Percentiles rank a stretch among this genome's conserved stretches.
phyloP scores from a whole-genome alignment of 2,797 vertebrate species.

The Paratrypauchen microcephalus region DNA sequence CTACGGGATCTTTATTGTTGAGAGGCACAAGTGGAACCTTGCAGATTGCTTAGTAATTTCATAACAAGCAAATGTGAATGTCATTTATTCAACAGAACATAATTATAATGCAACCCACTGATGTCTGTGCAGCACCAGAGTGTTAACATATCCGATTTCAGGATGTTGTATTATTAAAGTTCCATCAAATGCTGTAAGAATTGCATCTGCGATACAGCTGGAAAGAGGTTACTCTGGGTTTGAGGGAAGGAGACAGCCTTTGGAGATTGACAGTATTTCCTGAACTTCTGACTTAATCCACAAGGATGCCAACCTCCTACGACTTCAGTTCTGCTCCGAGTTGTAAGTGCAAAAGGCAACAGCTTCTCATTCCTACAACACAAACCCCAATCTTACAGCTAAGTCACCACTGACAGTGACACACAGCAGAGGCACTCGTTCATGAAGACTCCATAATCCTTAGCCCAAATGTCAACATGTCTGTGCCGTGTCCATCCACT shows the following conservation, averaged over 20 bases:
- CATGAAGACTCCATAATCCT: conserved; percentile 70
- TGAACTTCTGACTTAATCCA: conserved; percentile 58
- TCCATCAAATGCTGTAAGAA: conserved; percentile 40
- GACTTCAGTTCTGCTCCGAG: conserved; percentile 37
- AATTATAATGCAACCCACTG: background rate
- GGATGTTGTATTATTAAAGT: conserved; percentile 3
- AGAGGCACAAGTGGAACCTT: background rate
- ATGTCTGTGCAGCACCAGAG: background rate
- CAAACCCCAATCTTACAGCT: conserved; percentile 52
- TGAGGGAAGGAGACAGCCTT: conserved; percentile 34
- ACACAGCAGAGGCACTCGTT: conserved; percentile 62
- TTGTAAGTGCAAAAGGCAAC: conserved; percentile 48
- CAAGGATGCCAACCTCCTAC: conserved; percentile 35
- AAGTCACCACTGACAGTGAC: conserved; percentile 67
- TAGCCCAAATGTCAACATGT: conserved; percentile 77
- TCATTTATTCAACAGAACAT: background rate
- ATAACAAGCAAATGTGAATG: conserved; percentile 3
- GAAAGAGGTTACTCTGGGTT: conserved; percentile 36
- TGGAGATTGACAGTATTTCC: conserved; percentile 47
- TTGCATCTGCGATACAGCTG: conserved; percentile 33
- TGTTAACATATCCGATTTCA: background rate
- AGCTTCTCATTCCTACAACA: conserved; percentile 50
- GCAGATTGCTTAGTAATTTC: background rate
- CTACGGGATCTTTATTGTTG: background rate
- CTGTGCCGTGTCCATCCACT: conserved; percentile 47